Conservation (phyloP, 2,797 vertebrate species). For the Lagorchestes hirsutus region DNA sequence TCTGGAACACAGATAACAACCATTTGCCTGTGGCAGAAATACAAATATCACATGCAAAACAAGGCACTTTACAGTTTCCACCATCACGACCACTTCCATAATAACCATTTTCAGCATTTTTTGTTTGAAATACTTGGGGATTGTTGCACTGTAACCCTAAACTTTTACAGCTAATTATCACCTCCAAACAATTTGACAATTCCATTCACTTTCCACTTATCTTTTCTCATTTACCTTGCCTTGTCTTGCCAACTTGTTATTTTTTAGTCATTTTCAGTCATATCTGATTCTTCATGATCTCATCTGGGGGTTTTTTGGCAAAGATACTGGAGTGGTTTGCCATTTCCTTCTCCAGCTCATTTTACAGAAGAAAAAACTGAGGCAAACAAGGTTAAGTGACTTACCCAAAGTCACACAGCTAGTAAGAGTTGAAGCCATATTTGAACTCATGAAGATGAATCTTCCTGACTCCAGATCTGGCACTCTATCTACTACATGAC, state of each 20-base stretch:
- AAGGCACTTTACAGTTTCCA: not conserved
- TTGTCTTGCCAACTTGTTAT: not conserved
- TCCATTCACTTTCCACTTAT: not conserved
- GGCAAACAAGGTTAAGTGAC: not conserved
- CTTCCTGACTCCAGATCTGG: not conserved
- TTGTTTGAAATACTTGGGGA: not conserved
- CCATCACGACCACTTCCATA: not conserved
- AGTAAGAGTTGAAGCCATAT: not conserved
- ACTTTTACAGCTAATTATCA: not conserved
- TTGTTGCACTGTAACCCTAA: not conserved
- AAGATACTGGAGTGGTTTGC: not conserved
- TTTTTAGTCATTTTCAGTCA: not conserved
- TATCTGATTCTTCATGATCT: not conserved
- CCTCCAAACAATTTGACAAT: not conserved
- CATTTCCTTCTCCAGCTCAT: not conserved
- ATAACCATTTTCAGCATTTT: not conserved
- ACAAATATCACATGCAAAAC: not conserved
- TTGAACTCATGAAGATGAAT: not conserved
- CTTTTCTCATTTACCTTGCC: not conserved
- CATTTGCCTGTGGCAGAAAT: not conserved
- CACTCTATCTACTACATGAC: not conserved
- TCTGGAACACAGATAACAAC: not conserved
- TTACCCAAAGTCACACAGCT: not conserved
- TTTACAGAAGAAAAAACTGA: not conserved
- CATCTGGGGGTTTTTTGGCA: not conserved